These are phyloP conservation scores for Amazona ochrocephala DNA, from an alignment of 2,797 vertebrate species.

Conservation along the genomic window DNA sequence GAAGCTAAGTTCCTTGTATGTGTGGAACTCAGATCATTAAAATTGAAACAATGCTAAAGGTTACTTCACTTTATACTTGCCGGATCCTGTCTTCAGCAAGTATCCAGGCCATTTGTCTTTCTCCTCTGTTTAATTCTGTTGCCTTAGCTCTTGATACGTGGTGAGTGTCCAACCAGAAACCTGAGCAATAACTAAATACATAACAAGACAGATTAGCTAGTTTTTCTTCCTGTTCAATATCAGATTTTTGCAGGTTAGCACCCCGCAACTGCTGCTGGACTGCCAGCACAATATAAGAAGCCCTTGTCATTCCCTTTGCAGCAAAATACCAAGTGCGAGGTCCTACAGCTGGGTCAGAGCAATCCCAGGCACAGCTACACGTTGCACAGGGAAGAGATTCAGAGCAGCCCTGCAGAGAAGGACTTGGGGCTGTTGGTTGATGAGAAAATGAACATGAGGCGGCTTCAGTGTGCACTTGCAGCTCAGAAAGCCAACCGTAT, in stretches of 20 bases:
- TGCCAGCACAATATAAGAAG: rapidly evolving
- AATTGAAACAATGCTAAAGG: neutral
- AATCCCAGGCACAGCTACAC: too few relatives aligned
- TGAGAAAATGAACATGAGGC: too few relatives aligned
- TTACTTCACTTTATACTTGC: neutral
- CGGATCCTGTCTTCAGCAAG: neutral
- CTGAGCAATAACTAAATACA: neutral
- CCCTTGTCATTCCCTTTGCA: neutral
- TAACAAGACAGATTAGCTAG: neutral
- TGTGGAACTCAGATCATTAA: neutral
- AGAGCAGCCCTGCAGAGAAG: too few relatives aligned
- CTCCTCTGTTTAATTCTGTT: neutral
- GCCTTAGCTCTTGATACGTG: neutral
- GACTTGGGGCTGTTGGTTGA: too few relatives aligned
- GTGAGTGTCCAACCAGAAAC: neutral
- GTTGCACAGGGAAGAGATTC: too few relatives aligned
- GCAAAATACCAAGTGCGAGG: neutral
- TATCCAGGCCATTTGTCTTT: neutral
- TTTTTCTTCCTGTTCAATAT: neutral
- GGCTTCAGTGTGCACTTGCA: too few relatives aligned
- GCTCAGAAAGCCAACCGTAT: too few relatives aligned
- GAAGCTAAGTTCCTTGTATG: neutral
- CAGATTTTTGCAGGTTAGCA: neutral
- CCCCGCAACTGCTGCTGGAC: neutral
- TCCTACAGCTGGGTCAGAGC: too few relatives aligned